Evolutionary conservation across 2,888 invertebrate genomes (phyloP).

Genomic region (Euzophera pinguis): DNA sequence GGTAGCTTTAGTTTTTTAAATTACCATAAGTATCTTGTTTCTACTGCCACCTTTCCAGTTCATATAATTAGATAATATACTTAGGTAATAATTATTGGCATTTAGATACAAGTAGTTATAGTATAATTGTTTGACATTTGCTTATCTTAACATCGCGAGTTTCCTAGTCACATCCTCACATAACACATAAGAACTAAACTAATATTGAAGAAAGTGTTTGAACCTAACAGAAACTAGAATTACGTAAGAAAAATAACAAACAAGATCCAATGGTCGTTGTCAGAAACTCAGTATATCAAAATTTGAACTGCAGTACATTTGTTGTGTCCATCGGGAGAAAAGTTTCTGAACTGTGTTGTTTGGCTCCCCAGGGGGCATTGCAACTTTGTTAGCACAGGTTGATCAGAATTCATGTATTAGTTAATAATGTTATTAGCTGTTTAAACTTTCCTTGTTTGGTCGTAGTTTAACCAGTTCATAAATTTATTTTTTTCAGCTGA

Average conservation of each 20-base stretch:
- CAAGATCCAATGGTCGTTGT: conserved; percentile 1
- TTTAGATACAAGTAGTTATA: too few relatives aligned
- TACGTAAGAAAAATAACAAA: conserved; percentile 9
- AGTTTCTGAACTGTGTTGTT: conserved; percentile 11
- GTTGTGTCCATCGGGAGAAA: conserved; percentile 10
- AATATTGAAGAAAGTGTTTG: too few relatives aligned
- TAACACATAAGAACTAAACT: too few relatives aligned
- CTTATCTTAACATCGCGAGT: too few relatives aligned
- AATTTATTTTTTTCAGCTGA: neutral
- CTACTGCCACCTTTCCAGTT: too few relatives aligned
- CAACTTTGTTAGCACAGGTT: conserved; percentile 9
- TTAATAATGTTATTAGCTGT: neutral
- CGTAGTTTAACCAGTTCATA: neutral
- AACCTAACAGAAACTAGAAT: too few relatives aligned
- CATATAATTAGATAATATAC: too few relatives aligned
- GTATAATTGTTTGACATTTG: too few relatives aligned
- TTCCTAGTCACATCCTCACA: too few relatives aligned
- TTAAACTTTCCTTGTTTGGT: neutral
- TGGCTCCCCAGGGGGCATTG: conserved; percentile 1
- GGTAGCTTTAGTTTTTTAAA: too few relatives aligned
- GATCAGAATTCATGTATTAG: conserved; percentile 7
- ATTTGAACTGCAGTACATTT: conserved; percentile 11
- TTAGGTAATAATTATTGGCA: too few relatives aligned
- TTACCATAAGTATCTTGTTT: too few relatives aligned
- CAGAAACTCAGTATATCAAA: conserved; percentile 6